These are phyloP conservation scores for Crepidodera aurea DNA, from an alignment of 2,888 invertebrate species.

Conservation along the genomic window DNA sequence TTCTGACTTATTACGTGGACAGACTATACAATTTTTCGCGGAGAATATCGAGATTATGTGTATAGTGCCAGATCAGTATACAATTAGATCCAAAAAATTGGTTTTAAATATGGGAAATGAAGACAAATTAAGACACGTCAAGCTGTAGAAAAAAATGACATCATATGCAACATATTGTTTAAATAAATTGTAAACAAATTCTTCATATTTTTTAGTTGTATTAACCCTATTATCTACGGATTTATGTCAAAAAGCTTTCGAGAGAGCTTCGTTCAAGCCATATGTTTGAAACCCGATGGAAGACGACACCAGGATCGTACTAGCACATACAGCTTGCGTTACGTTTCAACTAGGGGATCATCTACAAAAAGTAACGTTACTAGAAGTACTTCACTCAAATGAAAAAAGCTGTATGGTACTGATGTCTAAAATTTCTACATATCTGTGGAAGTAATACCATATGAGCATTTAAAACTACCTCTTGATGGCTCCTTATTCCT, in stretches of 20 bases:
- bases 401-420: conserved; percentile 15
- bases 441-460: conserved; percentile 5
- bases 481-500: neutral
- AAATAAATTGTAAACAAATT: too few relatives aligned
- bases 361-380: conserved; percentile 56
- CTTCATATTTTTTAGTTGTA: conserved; percentile 67
- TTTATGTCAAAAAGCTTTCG: conserved; percentile 78
- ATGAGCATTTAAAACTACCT: neutral
- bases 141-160: too few relatives aligned
- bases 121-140: neutral
- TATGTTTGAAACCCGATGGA: conserved; percentile 56
- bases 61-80: too few relatives aligned
- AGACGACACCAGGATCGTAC: conserved; percentile 21
- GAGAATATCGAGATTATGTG: neutral
- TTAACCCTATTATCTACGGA: conserved; percentile 77
- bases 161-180: too few relatives aligned
- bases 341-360: conserved; percentile 54
- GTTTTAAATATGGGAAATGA: neutral
- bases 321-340: conserved; percentile 53
- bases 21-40: too few relatives aligned
- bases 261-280: conserved; percentile 65
- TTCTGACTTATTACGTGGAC: too few relatives aligned
- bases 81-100: too few relatives aligned
- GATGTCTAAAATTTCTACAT: conserved; percentile 2
- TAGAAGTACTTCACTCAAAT: conserved; percentile 41